These are phyloP conservation scores for Enteromius thamalakanensis DNA, from an alignment of 2,797 vertebrate genomes.

Conservation along the genomic window DNA sequence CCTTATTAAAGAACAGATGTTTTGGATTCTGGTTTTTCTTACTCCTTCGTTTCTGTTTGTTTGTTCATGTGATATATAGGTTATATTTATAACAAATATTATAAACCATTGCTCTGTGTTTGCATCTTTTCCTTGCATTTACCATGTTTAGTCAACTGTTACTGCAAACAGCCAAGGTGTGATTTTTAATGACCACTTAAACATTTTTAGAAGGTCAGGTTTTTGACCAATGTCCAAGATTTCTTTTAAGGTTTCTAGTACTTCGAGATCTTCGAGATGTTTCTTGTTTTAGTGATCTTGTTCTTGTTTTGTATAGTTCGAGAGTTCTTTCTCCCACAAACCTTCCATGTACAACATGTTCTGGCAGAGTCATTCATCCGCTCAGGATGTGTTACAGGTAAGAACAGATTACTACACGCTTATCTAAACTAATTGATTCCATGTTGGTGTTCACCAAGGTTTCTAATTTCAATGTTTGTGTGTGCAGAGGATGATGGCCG, in stretches of 20 bases:
- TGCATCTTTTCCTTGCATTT: background rate
- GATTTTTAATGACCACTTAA: background rate
- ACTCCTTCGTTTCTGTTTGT: background rate
- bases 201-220: background rate
- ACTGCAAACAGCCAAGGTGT: too few species aligned
- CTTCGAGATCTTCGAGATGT: background rate
- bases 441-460: background rate
- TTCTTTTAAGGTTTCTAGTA: background rate
- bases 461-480: slow-evolving; percentile 9
- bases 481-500: slow-evolving; percentile 87
- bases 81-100: background rate
- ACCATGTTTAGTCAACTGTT: background rate
- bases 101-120: too few species aligned
- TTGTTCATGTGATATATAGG: background rate
- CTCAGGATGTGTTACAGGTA: slow-evolving; percentile 91
- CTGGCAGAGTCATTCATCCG: slow-evolving; percentile 90
- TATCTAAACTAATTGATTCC: background rate
- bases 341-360: slow-evolving; percentile 94
- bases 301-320: slow-evolving; percentile 81
- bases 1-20: background rate
- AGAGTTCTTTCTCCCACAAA: slow-evolving; percentile 94
- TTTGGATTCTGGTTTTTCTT: background rate
- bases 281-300: background rate
- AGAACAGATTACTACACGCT: slow-evolving; percentile 35
- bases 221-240: background rate